Evolutionary conservation across 2,888 invertebrate genomes (phyloP).

Genomic region (Resseliella maxima): DNA sequence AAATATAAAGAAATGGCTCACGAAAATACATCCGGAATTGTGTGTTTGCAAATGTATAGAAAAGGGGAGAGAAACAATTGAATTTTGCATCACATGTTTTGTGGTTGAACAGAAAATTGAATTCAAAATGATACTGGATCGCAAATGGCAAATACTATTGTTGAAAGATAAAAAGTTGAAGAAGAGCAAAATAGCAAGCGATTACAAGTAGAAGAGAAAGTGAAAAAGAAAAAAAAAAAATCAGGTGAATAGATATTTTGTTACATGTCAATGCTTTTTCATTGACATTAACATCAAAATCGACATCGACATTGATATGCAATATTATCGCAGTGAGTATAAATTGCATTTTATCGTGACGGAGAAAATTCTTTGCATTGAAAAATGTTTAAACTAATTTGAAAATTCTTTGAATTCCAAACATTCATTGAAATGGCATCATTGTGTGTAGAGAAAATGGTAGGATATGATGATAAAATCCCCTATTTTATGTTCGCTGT

Average conservation of each 20-base stretch:
- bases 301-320: neutral
- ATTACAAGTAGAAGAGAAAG: neutral
- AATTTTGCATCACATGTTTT: conserved; percentile 29
- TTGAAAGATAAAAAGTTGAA: too few species aligned
- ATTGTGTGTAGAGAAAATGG: too few species aligned
- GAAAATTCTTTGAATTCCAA: conserved; percentile 15
- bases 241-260: neutral
- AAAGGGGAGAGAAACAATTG: conserved; percentile 37
- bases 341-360: neutral
- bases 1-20: too few species aligned
- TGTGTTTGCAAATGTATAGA: neutral
- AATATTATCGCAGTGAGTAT: neutral
- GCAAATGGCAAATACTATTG: neutral
- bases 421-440: neutral
- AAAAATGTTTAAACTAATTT: conserved; percentile 53
- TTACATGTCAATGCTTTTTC: conserved; percentile 1
- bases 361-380: neutral
- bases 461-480: neutral
- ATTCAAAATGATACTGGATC: neutral
- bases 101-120: neutral
- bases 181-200: neutral
- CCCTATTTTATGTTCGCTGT: neutral
- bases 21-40: conserved; percentile 55
- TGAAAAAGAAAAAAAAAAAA: neutral
- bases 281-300: neutral